Percentiles rank a stretch among this genome's conserved stretches.
Conservation (phyloP, 2,797 vertebrate species). For the Hydrolagus colliei region DNA sequence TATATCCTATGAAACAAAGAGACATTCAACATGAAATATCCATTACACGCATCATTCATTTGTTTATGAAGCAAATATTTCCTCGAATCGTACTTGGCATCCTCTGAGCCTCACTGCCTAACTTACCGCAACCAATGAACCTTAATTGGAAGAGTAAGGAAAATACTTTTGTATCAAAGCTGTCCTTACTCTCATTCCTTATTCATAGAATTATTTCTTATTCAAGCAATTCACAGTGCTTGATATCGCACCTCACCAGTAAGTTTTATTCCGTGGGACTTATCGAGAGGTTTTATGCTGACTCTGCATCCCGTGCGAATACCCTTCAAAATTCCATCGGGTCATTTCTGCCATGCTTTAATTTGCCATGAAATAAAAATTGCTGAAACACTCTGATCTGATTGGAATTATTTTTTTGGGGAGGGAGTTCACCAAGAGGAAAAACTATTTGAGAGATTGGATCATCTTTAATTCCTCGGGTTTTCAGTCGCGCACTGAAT, state of each 20-base stretch:
- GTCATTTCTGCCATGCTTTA: background rate
- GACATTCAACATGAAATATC: no score
- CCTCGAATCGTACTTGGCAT: no score
- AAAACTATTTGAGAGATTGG: background rate
- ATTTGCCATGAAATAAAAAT: background rate
- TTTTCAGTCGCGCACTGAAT: background rate
- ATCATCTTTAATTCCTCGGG: background rate
- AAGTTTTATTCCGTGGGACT: background rate
- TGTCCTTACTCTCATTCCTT: background rate
- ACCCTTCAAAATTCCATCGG: background rate
- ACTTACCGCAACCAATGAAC: no score
- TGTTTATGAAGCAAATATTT: no score
- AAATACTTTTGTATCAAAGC: background rate
- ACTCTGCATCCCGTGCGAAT: background rate
- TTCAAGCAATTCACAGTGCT: background rate
- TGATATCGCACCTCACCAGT: background rate
- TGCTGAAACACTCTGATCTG: background rate
- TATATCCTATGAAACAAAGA: no score
- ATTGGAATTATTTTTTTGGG: background rate
- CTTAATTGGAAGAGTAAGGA: background rate
- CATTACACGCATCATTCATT: no score
- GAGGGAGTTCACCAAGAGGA: background rate
- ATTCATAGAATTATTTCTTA: no score
- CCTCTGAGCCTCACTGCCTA: no score
- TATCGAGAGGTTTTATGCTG: background rate